These are phyloP conservation scores for Willowsia nigromaculata DNA, from an alignment of 2,888 invertebrate genomes.

Conservation along the genomic window DNA sequence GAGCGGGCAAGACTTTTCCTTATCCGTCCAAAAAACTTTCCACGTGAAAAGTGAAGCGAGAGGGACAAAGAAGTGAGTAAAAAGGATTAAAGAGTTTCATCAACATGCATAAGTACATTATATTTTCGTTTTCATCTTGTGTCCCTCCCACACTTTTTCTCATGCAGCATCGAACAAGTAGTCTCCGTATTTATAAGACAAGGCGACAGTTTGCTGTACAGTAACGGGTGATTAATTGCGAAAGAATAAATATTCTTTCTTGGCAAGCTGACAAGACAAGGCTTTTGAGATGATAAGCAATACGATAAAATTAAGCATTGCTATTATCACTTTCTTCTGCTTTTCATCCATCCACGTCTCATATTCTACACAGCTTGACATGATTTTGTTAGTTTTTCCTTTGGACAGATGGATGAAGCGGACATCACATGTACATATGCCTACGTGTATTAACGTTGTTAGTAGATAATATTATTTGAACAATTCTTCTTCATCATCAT, in stretches of 20 bases:
- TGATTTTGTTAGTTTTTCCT: background rate
- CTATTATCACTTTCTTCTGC: background rate
- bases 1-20: background rate
- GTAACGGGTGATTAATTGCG: slow-evolving; percentile 3
- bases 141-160: background rate
- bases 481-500: background rate
- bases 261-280: background rate
- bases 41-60: background rate
- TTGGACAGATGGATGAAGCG: background rate
- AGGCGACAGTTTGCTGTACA: background rate
- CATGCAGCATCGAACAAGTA: background rate
- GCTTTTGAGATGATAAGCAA: background rate
- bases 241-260: background rate
- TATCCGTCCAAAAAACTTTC: background rate
- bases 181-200: background rate
- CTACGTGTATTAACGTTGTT: background rate
- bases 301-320: background rate
- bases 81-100: background rate
- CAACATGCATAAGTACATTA: background rate
- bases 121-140: background rate
- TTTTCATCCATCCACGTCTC: background rate
- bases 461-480: background rate
- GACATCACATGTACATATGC: no score
- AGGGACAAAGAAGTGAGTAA: background rate
- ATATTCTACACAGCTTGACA: background rate